phyloP scores from a whole-genome alignment of 2,113 vertebrate species.

The Amphiprion percula region DNA sequence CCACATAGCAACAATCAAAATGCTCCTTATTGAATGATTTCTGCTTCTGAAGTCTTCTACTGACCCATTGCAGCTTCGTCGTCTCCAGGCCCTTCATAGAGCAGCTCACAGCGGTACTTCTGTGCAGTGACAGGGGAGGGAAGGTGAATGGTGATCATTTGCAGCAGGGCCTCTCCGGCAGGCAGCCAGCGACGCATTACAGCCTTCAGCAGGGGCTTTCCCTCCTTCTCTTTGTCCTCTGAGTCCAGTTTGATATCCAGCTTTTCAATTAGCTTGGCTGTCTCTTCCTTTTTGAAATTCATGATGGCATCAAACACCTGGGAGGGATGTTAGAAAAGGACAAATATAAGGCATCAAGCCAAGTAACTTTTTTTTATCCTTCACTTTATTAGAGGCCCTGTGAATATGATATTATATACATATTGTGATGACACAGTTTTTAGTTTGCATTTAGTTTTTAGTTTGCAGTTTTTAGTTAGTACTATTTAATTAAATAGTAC shows the following conservation, averaged over 20 bases:
- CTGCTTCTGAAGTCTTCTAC: slow-evolving; percentile 5
- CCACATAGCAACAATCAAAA: neutral
- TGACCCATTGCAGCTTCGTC: slow-evolving; percentile 96
- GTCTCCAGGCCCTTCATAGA: slow-evolving; percentile 94
- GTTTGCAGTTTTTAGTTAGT: too few species aligned
- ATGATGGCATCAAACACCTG: slow-evolving; percentile 96
- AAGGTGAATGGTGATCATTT: slow-evolving; percentile 99
- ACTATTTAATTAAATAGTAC: too few species aligned
- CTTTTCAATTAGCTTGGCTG: slow-evolving; percentile 92
- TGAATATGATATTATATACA: too few species aligned
- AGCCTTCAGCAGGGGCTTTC: slow-evolving; percentile 94
- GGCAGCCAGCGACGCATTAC: slow-evolving; percentile 98
- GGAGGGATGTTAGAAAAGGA: neutral
- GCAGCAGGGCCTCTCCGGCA: slow-evolving; percentile 93
- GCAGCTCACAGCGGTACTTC: slow-evolving; percentile 95
- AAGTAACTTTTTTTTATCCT: too few species aligned
- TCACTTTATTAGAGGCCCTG: too few species aligned
- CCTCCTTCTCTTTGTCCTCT: slow-evolving; percentile 94
- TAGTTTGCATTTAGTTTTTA: neutral
- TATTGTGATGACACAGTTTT: too few species aligned
- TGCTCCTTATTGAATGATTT: neutral
- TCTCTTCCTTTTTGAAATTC: slow-evolving; percentile 95
- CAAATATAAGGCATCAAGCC: neutral
- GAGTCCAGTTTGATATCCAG: slow-evolving; percentile 93
- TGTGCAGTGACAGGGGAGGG: slow-evolving; percentile 96